Evolutionary conservation across 2,113 vertebrate species (phyloP).

Genomic region (Microcebus tavaratra): DNA sequence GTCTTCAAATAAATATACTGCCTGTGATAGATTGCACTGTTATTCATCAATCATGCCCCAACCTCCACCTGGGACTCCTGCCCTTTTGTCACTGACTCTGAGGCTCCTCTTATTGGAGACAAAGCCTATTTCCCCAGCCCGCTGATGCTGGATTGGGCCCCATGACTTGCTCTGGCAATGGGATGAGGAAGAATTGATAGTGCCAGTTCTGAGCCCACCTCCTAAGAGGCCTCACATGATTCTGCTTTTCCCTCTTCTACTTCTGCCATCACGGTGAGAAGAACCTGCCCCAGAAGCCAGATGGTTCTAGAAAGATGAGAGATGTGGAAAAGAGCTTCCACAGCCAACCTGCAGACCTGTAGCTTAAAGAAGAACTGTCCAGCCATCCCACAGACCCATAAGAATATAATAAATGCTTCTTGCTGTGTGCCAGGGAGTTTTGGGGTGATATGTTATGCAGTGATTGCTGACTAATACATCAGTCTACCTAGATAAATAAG

Average conservation of each 20-base stretch:
- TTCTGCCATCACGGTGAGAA: neutral
- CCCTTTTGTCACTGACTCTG: neutral
- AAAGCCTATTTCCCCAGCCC: neutral
- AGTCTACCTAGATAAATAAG: neutral
- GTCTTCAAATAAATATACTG: neutral
- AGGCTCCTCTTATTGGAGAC: neutral
- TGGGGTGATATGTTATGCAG: neutral
- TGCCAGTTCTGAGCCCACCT: neutral
- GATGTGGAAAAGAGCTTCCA: neutral
- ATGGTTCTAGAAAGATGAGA: neutral
- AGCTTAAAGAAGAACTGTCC: neutral
- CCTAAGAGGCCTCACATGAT: neutral
- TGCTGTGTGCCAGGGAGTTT: neutral
- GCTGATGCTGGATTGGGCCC: neutral
- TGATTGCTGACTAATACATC: neutral
- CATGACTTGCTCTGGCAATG: neutral
- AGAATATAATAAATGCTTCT: neutral
- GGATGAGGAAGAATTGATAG: neutral
- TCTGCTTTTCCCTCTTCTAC: neutral
- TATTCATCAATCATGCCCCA: neutral
- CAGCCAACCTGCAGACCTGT: neutral
- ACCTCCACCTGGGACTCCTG: too few species aligned
- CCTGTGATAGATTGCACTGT: neutral
- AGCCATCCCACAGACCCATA: neutral
- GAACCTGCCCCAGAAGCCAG: neutral